Conservation (phyloP, 2,888 invertebrate species). For the Pandemis cinnamomeana region DNA sequence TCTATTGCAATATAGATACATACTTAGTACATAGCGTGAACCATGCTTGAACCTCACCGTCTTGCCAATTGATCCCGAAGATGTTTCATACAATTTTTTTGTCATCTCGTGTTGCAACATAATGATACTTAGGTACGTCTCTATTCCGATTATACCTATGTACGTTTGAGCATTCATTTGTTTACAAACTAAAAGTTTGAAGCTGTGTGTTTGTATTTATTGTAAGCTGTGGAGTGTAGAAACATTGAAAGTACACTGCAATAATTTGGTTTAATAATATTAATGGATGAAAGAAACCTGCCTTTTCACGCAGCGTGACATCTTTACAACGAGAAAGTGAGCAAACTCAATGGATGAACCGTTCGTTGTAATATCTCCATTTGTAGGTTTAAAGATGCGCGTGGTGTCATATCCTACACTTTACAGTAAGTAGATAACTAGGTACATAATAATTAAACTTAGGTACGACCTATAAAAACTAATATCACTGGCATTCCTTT, state of each 20-base stretch:
- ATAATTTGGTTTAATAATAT: not conserved
- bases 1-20: not conserved
- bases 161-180: not conserved
- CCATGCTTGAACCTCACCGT: not conserved
- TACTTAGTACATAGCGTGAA: not conserved
- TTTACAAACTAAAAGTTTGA: constrained; percentile 9
- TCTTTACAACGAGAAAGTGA: constrained; percentile 31
- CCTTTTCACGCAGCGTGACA: constrained; percentile 20
- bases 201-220: not conserved
- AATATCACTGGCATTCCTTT: too few species aligned
- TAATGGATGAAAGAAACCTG: not conserved
- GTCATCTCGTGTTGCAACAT: not conserved
- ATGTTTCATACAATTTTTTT: constrained; percentile 10
- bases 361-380: constrained; percentile 15
- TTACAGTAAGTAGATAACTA: too few species aligned
- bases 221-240: not conserved
- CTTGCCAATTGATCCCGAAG: constrained; percentile 24
- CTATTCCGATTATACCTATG: not conserved
- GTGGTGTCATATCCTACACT: not conserved
- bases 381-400: not conserved
- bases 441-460: not conserved
- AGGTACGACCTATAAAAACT: too few species aligned
- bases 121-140: not conserved
- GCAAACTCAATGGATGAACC: constrained; percentile 30
- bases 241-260: not conserved